Base-by-base conservation (phyloP, 2,797 vertebrate species). In the Poeciliopsis infans region DNA sequence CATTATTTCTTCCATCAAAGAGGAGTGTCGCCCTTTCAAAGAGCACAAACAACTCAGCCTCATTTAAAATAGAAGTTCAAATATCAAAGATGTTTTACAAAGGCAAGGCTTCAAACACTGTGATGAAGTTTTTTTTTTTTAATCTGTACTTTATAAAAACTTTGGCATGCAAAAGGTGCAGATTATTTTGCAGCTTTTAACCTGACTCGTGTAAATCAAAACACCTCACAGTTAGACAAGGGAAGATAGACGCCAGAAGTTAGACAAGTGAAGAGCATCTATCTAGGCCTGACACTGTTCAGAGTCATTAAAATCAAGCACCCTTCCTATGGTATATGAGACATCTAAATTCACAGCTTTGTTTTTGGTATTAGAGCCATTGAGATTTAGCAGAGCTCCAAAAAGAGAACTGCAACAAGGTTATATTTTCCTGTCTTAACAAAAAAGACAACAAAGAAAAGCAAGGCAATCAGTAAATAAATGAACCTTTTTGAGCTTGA, bases 1-100 rank as follows among this genome's bases (percentile, higher is more conserved):
- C 93, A 95, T 96, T 95, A 95, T 94, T 94, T 92, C 93, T 83
- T 83, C 95, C 95, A 95, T 96, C 94, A 96, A 95, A 95, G 94
- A 92, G 90, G 91, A 94, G 92, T 93, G 94, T 94, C 91, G 88
- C 94, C 91, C 89, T 95, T 95, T 96, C 95, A 94, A 94, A 95
- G 94, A 94, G 94, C 94, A 94, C 95, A 95, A 96, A 96, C 95
- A 96, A 95, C 93, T 95, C 95, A 92, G 93, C 94, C 93, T 94
- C 94, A 93, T 95, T 96, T 95, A 94, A 95, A 95, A 94, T 94
- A 95, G 95, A 96, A 96, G 94, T 94, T 94, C 77, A 88, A 89
- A 95, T 94, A 95, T 96, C 94, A 94, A 96, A 95, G 94, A 92
- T 89, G 83, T 91, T 93, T 94, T 92, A 94, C 92, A 94, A 95